Percentiles rank a stretch among this genome's conserved stretches.
These are phyloP conservation scores for Micromussa lordhowensis DNA, from an alignment of 92 coral and sea anemone genomes.

Conservation along the genomic window DNA sequence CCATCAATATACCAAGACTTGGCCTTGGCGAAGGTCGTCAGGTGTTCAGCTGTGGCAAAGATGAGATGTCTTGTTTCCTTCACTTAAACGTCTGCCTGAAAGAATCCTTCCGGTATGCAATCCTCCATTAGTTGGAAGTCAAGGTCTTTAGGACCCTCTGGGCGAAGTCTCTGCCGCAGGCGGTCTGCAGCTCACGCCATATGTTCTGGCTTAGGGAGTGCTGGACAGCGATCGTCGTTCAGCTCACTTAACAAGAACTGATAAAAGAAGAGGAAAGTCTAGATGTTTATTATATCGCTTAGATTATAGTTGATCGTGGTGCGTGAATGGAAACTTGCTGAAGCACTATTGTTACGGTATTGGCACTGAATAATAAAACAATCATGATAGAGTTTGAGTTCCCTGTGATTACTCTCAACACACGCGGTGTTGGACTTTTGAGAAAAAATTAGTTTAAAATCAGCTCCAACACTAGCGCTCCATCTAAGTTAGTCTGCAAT, in stretches of 20 bases:
- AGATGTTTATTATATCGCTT: too few species aligned
- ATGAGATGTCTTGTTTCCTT: slow-evolving; percentile 45
- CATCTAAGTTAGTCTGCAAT: too few species aligned
- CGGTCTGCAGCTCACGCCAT: slow-evolving; percentile 26
- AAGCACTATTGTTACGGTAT: too few species aligned
- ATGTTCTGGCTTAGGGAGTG: slow-evolving; percentile 13
- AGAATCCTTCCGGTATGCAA: slow-evolving; percentile 13
- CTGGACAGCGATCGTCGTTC: not conserved
- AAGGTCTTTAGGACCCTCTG: slow-evolving; percentile 1
- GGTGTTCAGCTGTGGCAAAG: slow-evolving; percentile 52
- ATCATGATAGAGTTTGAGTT: too few species aligned
- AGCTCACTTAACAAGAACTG: not conserved
- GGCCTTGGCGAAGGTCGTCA: not conserved
- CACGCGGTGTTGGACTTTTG: too few species aligned
- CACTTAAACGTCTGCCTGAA: slow-evolving; percentile 7
- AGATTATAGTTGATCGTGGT: too few species aligned
- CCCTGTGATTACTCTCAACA: too few species aligned
- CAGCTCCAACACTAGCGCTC: too few species aligned
- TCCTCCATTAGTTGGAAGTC: slow-evolving; percentile 20
- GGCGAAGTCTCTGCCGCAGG: slow-evolving; percentile 8
- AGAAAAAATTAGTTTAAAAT: too few species aligned
- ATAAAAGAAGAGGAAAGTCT: too few species aligned
- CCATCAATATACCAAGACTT: slow-evolving; percentile 67
- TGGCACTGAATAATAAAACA: too few species aligned
- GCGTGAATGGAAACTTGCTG: too few species aligned